Base-by-base conservation (phyloP, 2,888 invertebrate species). In the Machimus rusticus region DNA sequence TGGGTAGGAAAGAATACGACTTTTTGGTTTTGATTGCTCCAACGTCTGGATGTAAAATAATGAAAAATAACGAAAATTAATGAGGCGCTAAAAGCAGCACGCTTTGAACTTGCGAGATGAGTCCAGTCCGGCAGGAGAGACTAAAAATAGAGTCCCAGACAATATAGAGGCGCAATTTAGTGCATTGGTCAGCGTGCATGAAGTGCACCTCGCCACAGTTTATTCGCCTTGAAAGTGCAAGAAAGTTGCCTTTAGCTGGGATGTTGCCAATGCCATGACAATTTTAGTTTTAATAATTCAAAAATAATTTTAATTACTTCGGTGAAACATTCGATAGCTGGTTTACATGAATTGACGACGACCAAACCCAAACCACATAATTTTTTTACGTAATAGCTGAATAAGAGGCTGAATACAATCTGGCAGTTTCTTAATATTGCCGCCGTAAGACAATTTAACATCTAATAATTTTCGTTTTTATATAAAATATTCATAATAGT, bases 51-150 rank as follows among this genome's bases (percentile, higher is more conserved):
- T 66, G 66, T 66, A 23, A 66, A 66, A 28, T 66, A 66, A 66
- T 66, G 66, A 66, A 79, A 79, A 79, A 79, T 79, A 79, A 79
- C 51, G 79, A 14, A n/a, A 12, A 79, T 79, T 79, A 79, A 79
- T 79, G 79, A n/a, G 28, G 51, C 51, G 79, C 31, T 79, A 79
- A 79, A 79, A 79, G 79, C 79, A 28, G 66, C 66, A 66, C 12
- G 66, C 66, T 66, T 28, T 66, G 66, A 28, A 66, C 12, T 12
- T 28, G 28, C 12, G 28, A 66, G 28, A 8, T 28, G 66, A 5
- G n/a, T 51, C n/a, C 51, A 39, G 57, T 9, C 66, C 66, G 66
- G 66, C 66, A 66, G 28, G 28, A 28, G 51, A 16, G 9, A 28
- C 79, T 51, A 79, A 79, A 51, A 79, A 79, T 79, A 79, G 79